Percentiles rank a stretch among this genome's conserved stretches.
Conservation (phyloP, 2,113 vertebrate genomes). For the Aspidoscelis tigris region DNA sequence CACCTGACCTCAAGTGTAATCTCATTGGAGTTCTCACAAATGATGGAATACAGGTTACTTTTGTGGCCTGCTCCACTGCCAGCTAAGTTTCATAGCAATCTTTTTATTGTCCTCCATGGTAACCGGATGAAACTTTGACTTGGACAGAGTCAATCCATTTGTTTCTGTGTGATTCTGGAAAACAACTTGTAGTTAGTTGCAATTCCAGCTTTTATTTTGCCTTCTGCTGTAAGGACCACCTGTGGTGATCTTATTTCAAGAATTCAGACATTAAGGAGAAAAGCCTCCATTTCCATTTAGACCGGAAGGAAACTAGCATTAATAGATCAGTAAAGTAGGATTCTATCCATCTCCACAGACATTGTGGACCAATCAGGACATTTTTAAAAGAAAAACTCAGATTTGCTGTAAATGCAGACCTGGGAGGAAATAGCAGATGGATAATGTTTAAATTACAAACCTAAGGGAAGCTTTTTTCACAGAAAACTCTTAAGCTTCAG, state of each 20-base stretch:
- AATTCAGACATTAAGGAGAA: background rate
- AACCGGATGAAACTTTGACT: background rate
- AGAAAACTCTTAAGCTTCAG: conserved; percentile 72
- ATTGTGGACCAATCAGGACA: conserved; percentile 33
- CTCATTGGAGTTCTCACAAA: background rate
- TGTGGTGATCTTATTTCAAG: background rate
- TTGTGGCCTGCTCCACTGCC: rapidly evolving
- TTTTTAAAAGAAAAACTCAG: conserved; percentile 64
- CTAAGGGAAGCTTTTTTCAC: conserved; percentile 75
- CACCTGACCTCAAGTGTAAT: background rate
- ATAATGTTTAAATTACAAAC: conserved; percentile 76
- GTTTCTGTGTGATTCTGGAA: background rate
- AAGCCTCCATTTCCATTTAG: background rate
- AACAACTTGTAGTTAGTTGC: background rate
- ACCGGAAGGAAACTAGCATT: background rate
- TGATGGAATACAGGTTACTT: background rate
- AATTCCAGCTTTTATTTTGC: background rate
- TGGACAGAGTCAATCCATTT: background rate
- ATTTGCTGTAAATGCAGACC: conserved; percentile 72
- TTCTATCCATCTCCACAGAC: background rate
- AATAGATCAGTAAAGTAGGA: conserved; percentile 24
- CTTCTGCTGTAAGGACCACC: background rate
- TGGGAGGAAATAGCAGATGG: conserved; percentile 74
- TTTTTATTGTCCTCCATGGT: background rate
- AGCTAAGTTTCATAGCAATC: background rate